Conservation (phyloP, 2,113 vertebrate genomes). For the Stegastes partitus region DNA sequence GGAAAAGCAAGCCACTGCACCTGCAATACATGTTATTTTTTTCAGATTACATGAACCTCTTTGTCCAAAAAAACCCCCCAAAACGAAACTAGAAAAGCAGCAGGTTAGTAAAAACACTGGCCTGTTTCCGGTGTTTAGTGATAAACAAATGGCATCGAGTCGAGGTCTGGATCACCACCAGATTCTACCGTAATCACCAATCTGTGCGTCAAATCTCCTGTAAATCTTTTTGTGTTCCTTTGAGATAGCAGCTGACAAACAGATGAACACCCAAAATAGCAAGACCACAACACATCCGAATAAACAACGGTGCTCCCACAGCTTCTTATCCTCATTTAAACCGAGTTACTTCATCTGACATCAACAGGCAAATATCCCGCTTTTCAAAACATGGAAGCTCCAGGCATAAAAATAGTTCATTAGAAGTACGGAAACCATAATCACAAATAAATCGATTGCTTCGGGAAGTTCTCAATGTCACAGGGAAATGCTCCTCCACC, state of each 20-base stretch:
- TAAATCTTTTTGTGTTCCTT: neutral
- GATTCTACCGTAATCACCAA: neutral
- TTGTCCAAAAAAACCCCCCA: too few relatives aligned
- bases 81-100: neutral
- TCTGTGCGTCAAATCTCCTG: neutral
- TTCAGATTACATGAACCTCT: neutral
- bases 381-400: too few relatives aligned
- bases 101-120: neutral
- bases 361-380: too few relatives aligned
- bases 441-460: too few relatives aligned
- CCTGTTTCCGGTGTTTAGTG: neutral
- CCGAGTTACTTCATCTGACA: too few relatives aligned
- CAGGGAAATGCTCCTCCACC: neutral
- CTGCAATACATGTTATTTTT: constrained; percentile 38
- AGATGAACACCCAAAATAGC: neutral
- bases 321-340: neutral
- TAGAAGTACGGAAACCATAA: too few relatives aligned
- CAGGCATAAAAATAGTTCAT: too few relatives aligned
- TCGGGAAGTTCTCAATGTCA: neutral
- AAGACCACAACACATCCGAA: neutral
- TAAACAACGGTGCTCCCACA: neutral
- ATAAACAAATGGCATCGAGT: neutral
- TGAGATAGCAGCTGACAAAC: neutral
- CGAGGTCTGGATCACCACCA: neutral
- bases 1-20: constrained; percentile 8